Base-by-base conservation (phyloP, 2,113 vertebrate genomes). In the Onychostoma macrolepis region DNA sequence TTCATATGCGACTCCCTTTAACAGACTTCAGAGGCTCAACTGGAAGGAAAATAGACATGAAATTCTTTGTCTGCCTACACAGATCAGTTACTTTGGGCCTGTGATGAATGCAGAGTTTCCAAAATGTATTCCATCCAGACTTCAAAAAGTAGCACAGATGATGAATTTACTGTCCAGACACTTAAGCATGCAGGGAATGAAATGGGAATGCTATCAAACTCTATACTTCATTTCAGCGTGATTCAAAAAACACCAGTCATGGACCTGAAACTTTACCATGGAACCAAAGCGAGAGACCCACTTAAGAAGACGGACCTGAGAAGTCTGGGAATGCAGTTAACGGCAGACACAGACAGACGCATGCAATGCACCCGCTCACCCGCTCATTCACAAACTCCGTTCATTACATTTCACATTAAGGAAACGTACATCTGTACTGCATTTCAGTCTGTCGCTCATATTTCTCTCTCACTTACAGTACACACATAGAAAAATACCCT, bases 161-260 rank as follows among this genome's bases (percentile, higher is more conserved):
- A 90, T 91, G 86, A 90, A 93, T 91, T 90, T 90, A 78, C 85
- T 43, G 87, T 94, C 88, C 91, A 95, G 93, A 93, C 88, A 50
- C 88, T 91, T 87, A 92, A 93, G 92, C 92, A 93, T 88, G 90
- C 91, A 85, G 90, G 88, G 92, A 94, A 95, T 93, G 91, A 93
- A 93, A 92, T 91, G 84, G 89, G 90, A 93, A 91, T 89, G 85
- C 89, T 90, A 93, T 91, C 92, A 92, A 91, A 90, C 85, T 79
- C 71, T 89, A 89, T 83, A 85, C 86, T 88, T 86, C 88, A 88
- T 89, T 86, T 89, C 61, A 67, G 72, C 6, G 43, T 84, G 81
- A 80, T 93, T 85, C 63, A 92, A 88, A 89, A 89, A 90, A 90
- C 85, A 91, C 86, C 75, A 74, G 83, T 76, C 87, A 71, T 30